Base-by-base conservation (phyloP, 2,113 vertebrate species). In the Toxotes chatareus region DNA sequence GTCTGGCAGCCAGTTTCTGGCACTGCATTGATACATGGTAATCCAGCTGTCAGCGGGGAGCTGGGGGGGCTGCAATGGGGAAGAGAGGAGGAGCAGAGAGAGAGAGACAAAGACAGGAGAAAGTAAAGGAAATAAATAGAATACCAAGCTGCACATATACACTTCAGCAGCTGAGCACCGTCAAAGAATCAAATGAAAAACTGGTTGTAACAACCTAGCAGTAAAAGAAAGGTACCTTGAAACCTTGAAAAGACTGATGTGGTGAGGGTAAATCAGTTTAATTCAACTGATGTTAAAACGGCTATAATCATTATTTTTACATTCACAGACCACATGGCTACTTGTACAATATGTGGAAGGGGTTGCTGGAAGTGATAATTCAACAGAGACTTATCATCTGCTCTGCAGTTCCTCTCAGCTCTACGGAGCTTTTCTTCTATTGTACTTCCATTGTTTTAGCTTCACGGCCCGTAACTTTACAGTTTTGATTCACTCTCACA, bases 1-100 rank as follows among this genome's bases (percentile, higher is more conserved):
- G 88, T 91, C 88, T 90, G 90, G 86, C 91, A 91, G 89, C 70
- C 71, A 75, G 74, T 90, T 78, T 81, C 84, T 93, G 91, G 85
- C 86, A 82, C 87, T 57, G 90, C 86, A 86, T 77, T 88, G 84
- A 89, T 91, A 91, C 88, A 89, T 80, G 80, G 87, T 91, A 92
- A 91, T 92, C 91, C 88, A 91, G 84, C 89, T 85, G 89, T 87
- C 88, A 87, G 76, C 23, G 9, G 86, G 80, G 84, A 87, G 77
- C 71, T 61, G 53, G 21, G 46, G 79, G 64, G 65, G 77, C 68
- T 38, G 42, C 38, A 57, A 44, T 32, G 19, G 59, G 80, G 77
- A 62, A 49, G 65, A 68, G 65, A 73, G 44, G 64, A 68, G 68
- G 21, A 46, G 40, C 64, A 70, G 70, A 76, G 61, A 65, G 69